Base-by-base conservation (phyloP, 2,888 invertebrate species). In the Atethmia centrago region DNA sequence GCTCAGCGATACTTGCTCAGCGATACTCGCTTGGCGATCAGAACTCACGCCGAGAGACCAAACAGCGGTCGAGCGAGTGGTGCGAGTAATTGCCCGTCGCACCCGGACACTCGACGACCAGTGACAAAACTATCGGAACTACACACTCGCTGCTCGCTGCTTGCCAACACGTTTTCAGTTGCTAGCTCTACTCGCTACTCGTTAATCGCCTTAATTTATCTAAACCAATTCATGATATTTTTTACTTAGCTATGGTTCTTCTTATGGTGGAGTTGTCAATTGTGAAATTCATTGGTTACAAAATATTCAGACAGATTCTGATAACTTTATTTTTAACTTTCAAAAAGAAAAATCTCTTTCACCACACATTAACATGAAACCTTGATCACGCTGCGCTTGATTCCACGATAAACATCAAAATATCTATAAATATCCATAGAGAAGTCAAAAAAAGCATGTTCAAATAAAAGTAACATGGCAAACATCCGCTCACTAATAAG, bases 401-500 rank as follows among this genome's bases (percentile, higher is more conserved):
- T 58, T 75, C 70, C 49, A 45, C 71, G 73, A 78, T 86, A 82
- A 77, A 79, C 69, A 80, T 82, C 74, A 70, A 83, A 79, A 65
- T 66, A 16, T 25, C 72, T 66, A 79, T 80, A 86, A 77, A 80
- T 77, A 78, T 63, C 65, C 68, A 55, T 55, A 68, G 79, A 79
- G 84, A 78, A 77, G 53, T 77, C 67, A 67, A 72, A 81, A 77
- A 74, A 62, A 76, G 25, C 71, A 70, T 76, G 80, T 80, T 71
- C 36, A 66, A 78, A 77, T 73, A 79, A 85, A 86, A 88, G 47
- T 74, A 85, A 87, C 84, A 79, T 69, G 64, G 31, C 49, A 66
- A 69, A 75, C 83, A 86, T 81, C 81, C 85, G 82, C 71, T 85
- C 80, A 85, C 83, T 83, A 88, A 86, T 86, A 88, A 85, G 80